phyloP scores from a whole-genome alignment of 2,113 vertebrate species.

The Heterotilapia buettikoferi region DNA sequence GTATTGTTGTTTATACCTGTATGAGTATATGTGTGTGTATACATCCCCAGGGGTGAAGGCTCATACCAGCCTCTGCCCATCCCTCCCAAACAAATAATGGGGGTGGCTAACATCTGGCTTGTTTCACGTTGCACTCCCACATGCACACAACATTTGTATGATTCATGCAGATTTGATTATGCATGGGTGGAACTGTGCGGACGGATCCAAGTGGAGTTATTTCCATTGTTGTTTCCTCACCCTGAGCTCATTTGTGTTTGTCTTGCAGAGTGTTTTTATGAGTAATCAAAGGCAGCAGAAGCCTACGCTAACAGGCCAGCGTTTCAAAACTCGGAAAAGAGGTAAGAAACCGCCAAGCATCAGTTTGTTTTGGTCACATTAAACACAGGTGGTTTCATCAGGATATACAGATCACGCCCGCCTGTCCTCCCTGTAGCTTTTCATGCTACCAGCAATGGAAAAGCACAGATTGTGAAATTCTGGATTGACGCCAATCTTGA shows the following conservation, averaged over 20 bases:
- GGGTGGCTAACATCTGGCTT: neutral
- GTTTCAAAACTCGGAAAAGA: slow-evolving; percentile 99
- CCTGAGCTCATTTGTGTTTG: slow-evolving; percentile 12
- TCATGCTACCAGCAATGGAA: neutral
- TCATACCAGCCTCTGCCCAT: neutral
- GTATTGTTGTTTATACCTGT: neutral
- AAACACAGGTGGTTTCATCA: neutral
- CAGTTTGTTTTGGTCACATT: neutral
- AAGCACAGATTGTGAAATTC: neutral
- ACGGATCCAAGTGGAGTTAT: neutral
- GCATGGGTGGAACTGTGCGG: neutral
- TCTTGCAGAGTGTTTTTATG: slow-evolving; percentile 95
- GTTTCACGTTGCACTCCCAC: neutral
- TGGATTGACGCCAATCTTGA: neutral
- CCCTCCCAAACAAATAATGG: neutral
- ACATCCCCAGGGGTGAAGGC: neutral
- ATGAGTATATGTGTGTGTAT: neutral
- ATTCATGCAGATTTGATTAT: neutral
- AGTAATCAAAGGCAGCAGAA: slow-evolving; percentile 99
- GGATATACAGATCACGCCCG: neutral
- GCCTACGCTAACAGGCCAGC: slow-evolving; percentile 99
- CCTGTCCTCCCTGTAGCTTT: neutral
- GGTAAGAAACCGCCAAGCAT: slow-evolving; percentile 60
- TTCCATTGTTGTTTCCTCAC: neutral
- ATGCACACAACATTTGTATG: neutral